phyloP scores from a whole-genome alignment of 2,797 vertebrate species.

The Champsocephalus gunnari region DNA sequence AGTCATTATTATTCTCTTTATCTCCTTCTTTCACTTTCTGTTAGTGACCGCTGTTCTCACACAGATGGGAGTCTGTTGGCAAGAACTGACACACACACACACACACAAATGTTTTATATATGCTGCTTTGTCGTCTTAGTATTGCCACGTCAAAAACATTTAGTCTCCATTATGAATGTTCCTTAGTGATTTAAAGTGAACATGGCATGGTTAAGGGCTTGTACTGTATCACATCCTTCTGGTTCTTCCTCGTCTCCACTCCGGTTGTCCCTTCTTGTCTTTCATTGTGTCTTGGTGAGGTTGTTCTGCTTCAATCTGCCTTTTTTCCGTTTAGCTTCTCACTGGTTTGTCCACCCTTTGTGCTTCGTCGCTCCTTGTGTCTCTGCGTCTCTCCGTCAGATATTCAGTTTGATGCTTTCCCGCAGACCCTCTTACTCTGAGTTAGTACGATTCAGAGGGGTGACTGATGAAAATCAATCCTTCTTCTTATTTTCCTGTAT shows the following conservation, averaged over 20 bases:
- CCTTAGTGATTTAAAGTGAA: slow-evolving; percentile 41
- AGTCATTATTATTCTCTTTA: slow-evolving; percentile 46
- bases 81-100: slow-evolving; percentile 13
- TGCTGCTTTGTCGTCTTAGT: slow-evolving; percentile 56
- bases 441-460: neutral
- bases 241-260: slow-evolving; percentile 21
- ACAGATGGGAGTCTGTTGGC: slow-evolving; percentile 69
- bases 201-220: slow-evolving; percentile 42
- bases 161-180: slow-evolving; percentile 39
- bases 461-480: slow-evolving; percentile 35
- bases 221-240: slow-evolving; percentile 22
- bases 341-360: slow-evolving; percentile 19
- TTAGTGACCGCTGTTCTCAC: slow-evolving; percentile 27
- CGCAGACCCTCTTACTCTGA: slow-evolving; percentile 29
- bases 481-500: slow-evolving; percentile 25
- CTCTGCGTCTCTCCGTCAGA: slow-evolving; percentile 24
- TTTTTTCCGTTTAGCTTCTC: slow-evolving; percentile 1
- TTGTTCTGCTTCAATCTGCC: slow-evolving; percentile 40
- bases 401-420: slow-evolving; percentile 37
- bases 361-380: slow-evolving; percentile 31
- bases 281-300: neutral
- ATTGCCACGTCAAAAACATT: slow-evolving; percentile 63
- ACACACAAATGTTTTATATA: slow-evolving; percentile 70
- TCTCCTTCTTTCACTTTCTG: slow-evolving; percentile 42
- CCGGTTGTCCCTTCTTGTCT: neutral